Base-by-base conservation (phyloP, 2,113 vertebrate species). In the Lagenorhynchus albirostris region DNA sequence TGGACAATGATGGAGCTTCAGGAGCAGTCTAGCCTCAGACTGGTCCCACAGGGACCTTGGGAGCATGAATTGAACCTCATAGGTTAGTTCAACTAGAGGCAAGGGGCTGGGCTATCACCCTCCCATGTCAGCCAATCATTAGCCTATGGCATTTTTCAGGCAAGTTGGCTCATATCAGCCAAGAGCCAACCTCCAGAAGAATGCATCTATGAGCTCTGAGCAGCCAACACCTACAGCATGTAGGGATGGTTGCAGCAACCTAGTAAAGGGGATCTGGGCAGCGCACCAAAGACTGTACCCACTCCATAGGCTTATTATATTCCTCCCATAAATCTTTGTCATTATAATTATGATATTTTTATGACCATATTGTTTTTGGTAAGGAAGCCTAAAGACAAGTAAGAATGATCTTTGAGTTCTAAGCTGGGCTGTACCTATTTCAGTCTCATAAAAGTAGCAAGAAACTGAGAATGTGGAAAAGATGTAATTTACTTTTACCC, bases 381-480 rank as follows among this genome's bases (percentile, higher is more conserved):
- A 82, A 73, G 23, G 17, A 92, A 91, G 29, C 25, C 5, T 62
- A 58, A 41, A 73, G 29, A 63, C 10, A 91, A 92, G 7, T 60
- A 91, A 89, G 6, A 62, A 31, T 44, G 58, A 65, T 38, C 6
- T 93, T 41, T 89, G 25, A 93, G n/a, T 9, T 90, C 80, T 91
- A 90, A 92, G 84, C 41, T 85, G 17, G 7, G 20, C 8, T 31
- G 38, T 13, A 95, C 7, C 10, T 79, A 60, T 50, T 94, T 18
- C 47, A 68, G 81, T 68, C n/a, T 91, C 41, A 93, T 73, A 77
- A 91, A 97, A 73, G 91, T 26, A 86, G 14, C n/a, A 93, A 88
- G 15, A 91, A 95, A 68, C 73, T 92, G 29, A 96, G 36, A 84
- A 95, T 85, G 88, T 77, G 38, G 26, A 97, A 97, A 95, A 65